Evolutionary conservation across 2,888 invertebrate genomes (phyloP).

Genomic region (Agonopterix heracliana): DNA sequence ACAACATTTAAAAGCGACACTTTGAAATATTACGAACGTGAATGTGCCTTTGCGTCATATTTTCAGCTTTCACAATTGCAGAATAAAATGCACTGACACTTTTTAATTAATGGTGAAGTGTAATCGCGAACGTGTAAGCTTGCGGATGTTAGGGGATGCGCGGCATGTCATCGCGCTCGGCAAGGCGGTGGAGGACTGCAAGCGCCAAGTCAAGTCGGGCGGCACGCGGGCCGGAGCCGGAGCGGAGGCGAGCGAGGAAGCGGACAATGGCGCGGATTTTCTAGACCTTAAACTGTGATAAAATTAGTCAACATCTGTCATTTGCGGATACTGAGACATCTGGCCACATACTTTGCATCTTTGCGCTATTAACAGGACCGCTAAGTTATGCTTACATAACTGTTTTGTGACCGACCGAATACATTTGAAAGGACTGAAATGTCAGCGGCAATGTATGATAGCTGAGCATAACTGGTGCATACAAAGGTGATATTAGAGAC

Average conservation of each 20-base stretch:
- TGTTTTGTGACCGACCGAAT: too few relatives aligned
- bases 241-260: slow-evolving; percentile 14
- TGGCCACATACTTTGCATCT: too few relatives aligned
- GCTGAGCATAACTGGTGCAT: too few relatives aligned
- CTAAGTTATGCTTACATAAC: too few relatives aligned
- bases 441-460: too few relatives aligned
- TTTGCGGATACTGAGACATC: too few relatives aligned
- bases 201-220: slow-evolving; percentile 3
- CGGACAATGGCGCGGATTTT: slow-evolving; percentile 32
- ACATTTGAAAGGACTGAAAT: too few relatives aligned
- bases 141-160: slow-evolving; percentile 26
- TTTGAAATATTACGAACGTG: slow-evolving; percentile 57
- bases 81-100: background rate
- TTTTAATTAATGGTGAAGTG: background rate
- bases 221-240: slow-evolving; percentile 7
- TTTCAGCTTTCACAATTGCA: slow-evolving; percentile 16
- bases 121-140: slow-evolving; percentile 13
- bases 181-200: slow-evolving; percentile 55
- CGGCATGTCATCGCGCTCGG: slow-evolving; percentile 57
- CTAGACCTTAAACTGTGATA: background rate
- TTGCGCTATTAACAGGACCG: too few relatives aligned
- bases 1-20: slow-evolving; percentile 58
- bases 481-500: too few relatives aligned
- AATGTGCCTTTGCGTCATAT: slow-evolving; percentile 40
- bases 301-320: too few relatives aligned